Percentiles rank a stretch among this genome's conserved stretches.
Conservation (phyloP, 2,113 vertebrate species). For the Rhombomys opimus region DNA sequence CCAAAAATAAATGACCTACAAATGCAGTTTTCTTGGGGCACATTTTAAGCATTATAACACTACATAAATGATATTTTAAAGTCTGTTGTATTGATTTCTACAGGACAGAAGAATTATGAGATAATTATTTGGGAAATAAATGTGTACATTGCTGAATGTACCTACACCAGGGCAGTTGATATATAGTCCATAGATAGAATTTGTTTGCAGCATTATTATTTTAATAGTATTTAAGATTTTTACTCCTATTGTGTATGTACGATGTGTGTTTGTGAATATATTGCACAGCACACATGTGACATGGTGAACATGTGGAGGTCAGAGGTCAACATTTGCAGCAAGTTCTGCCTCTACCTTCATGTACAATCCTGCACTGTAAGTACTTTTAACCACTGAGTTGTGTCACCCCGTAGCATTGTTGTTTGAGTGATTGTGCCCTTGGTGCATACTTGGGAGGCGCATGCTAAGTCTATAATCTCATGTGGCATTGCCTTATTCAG, state of each 20-base stretch:
- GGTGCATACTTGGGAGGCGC: conserved; percentile 7
- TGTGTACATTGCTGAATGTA: neutral
- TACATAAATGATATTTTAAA: conserved; percentile 51
- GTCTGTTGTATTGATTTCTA: conserved; percentile 9
- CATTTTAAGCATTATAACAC: conserved; percentile 61
- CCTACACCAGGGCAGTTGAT: neutral
- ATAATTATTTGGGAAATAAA: conserved; percentile 22
- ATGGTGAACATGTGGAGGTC: too few species aligned
- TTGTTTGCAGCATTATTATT: neutral
- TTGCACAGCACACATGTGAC: too few species aligned
- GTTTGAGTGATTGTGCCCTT: conserved; percentile 46
- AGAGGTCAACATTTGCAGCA: neutral
- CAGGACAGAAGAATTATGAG: conserved; percentile 3
- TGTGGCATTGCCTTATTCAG: neutral
- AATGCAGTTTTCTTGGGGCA: conserved; percentile 60
- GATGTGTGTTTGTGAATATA: neutral
- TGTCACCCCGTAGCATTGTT: neutral
- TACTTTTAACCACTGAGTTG: too few species aligned
- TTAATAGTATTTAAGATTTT: neutral
- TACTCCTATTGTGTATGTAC: neutral
- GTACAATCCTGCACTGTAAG: neutral
- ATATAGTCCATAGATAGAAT: neutral
- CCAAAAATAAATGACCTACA: conserved; percentile 69
- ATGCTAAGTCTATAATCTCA: conserved; percentile 54
- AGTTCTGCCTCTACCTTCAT: neutral